These are phyloP conservation scores for Clepsis dumicolana DNA, from an alignment of 2,888 invertebrate genomes.

Conservation along the genomic window DNA sequence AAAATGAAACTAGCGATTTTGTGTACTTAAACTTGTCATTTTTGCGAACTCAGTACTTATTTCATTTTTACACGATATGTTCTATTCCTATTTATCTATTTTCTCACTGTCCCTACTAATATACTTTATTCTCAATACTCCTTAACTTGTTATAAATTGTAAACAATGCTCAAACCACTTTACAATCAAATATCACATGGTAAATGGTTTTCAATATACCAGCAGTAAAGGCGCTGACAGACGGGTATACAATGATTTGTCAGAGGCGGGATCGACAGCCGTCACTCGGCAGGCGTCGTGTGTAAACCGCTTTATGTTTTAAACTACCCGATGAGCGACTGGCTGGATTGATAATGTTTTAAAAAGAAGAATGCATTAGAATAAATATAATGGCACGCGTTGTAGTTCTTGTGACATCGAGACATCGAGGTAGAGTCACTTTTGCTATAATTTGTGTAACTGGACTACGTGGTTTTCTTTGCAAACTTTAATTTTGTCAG, in stretches of 20 bases:
- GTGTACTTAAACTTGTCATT: too few relatives aligned
- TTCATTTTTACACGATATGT: too few relatives aligned
- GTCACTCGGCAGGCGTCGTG: slow-evolving; percentile 48
- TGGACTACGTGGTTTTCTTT: neutral
- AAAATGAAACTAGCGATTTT: too few relatives aligned
- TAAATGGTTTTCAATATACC: slow-evolving; percentile 36
- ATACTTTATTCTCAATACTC: neutral
- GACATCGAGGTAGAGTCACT: neutral
- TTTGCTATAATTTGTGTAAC: neutral
- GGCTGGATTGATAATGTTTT: slow-evolving; percentile 37
- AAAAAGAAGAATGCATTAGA: slow-evolving; percentile 10
- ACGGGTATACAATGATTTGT: slow-evolving; percentile 41
- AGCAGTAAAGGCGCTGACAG: slow-evolving; percentile 39
- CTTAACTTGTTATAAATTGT: slow-evolving; percentile 6
- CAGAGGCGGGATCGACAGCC: slow-evolving; percentile 42
- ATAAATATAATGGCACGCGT: neutral
- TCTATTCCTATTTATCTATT: neutral
- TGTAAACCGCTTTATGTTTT: slow-evolving; percentile 46
- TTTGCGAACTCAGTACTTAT: too few relatives aligned
- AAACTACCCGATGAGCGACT: slow-evolving; percentile 47
- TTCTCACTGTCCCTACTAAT: neutral
- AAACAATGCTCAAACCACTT: slow-evolving; percentile 11
- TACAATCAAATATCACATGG: slow-evolving; percentile 28
- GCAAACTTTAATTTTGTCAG: too few relatives aligned
- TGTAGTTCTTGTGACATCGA: neutral